Evolutionary conservation across 2,797 vertebrate species (phyloP), one percentile per base, ranked within the genome.

Genomic region (Thalassophryne amazonica): DNA sequence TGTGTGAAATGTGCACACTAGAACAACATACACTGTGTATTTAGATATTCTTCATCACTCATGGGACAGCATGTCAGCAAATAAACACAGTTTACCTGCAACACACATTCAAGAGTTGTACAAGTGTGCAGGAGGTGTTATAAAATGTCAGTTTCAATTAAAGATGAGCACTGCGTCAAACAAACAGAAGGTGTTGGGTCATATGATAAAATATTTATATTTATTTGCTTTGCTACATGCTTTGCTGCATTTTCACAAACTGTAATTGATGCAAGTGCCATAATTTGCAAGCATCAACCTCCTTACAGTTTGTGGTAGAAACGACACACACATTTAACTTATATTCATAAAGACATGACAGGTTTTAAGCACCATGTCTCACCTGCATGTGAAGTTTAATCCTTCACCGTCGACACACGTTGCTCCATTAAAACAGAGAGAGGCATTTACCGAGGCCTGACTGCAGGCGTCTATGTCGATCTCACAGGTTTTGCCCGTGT

Each of bases 341-440:
- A n/a, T n/a, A n/a, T n/a, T n/a, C n/a, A n/a, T n/a, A n/a, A n/a
- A n/a, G n/a, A n/a, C n/a, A n/a, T n/a, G n/a, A n/a, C n/a, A n/a
- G n/a, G n/a, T n/a, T n/a, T n/a, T n/a, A n/a, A n/a, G n/a, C n/a
- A n/a, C n/a, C n/a, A n/a, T n/a, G n/a, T n/a, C 90, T 89, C 25
- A 95, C 95, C 93, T 93, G 89, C 90, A 96, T 17, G 86, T 88
- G 42, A 93, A 93, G 19, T 62, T 81, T 38, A 79, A 80, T 53
- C 89, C 91, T 21, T 86, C 78, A 2, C 88, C 89, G 25, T 92
- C 90, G 16, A 88, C 17, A 68, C 92, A 93, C 5, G 88, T 85
- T 0, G 88, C 88, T 69, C 84, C 90, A 7, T 93, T 91, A 65
- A 91, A 87, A 77, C 92, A 94, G n/a, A 88, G 42, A 2, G 66